Evolutionary conservation across 2,797 vertebrate species (phyloP), one percentile per base, ranked within the genome.

Genomic region (Ptychobarbus kaznakovi): DNA sequence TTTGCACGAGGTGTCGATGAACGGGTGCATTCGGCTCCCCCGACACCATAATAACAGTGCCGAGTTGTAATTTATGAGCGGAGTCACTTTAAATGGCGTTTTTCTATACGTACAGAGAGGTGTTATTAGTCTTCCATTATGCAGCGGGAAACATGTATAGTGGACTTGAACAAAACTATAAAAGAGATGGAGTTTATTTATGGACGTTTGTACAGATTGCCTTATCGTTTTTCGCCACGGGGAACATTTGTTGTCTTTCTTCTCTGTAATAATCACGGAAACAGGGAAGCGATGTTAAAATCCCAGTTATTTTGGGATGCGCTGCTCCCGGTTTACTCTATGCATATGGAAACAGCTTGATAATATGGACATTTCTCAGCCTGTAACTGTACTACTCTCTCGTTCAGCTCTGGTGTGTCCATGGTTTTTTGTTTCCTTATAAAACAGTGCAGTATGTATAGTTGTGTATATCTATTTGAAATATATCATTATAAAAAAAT

Each of bases 371-470:
- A 87, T 84, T 82, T 85, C 77, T 90, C 88, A 89, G 87, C 90
- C 86, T 86, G 90, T 90, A 89, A 87, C 88, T 86, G 69, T 88
- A 89, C 90, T 88, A 88, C 88, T 90, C 91, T 53, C 87, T 88
- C 88, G 89, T 91, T 92, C 85, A 91, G 90, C 88, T 91, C 88
- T 91, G 90, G 83, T 92, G 87, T 87, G 82, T 72, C 42, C 25
- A 61, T 72, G 32, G 16, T 32, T 84, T 42, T 79, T 89, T 88
- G 91, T 92, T 93, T 88, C 91, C 90, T 89, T 80, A 46, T 92
- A 92, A 92, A 90, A 87, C 86, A 90, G 84, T 91, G 92, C 90
- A 92, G 87, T 80, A 44, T 95, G 94, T 94, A 93, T 94, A 94
- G 68, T 87, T 92, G 88, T 95, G 93, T 92, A 94, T 87, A 94